Evolutionary conservation across 2,113 vertebrate genomes (phyloP).

Genomic region (Oplegnathus fasciatus): DNA sequence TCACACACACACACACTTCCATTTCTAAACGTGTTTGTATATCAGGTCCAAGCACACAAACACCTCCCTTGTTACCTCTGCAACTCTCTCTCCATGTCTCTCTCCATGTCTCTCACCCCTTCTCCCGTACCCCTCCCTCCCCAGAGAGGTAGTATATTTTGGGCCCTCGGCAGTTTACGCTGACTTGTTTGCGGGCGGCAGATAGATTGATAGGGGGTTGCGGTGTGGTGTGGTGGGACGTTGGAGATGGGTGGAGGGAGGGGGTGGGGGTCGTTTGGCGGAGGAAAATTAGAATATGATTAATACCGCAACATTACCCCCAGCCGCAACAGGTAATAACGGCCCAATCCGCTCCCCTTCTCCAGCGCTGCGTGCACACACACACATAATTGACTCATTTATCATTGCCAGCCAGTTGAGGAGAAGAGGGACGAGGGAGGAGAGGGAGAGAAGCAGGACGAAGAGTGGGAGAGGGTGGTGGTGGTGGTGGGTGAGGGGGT

Average conservation of each 20-base stretch:
- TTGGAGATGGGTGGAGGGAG: slow-evolving; percentile 19
- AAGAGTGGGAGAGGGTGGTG: slow-evolving; percentile 42
- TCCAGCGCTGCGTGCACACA: slow-evolving; percentile 65
- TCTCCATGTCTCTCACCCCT: background rate
- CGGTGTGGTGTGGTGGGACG: slow-evolving; percentile 28
- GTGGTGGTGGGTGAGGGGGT: slow-evolving; percentile 32
- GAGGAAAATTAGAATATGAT: slow-evolving; percentile 89
- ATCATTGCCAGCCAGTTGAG: slow-evolving; percentile 84
- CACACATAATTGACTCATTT: slow-evolving; percentile 88
- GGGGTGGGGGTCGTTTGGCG: slow-evolving; percentile 61
- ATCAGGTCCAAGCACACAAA: slow-evolving; percentile 40
- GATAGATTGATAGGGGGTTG: slow-evolving; percentile 79
- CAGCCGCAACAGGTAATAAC: slow-evolving; percentile 87
- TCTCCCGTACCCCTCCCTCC: slow-evolving; percentile 3
- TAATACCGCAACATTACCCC: slow-evolving; percentile 86
- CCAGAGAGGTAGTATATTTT: slow-evolving; percentile 66
- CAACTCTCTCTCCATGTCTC: background rate
- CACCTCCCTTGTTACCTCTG: slow-evolving; percentile 47
- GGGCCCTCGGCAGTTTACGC: slow-evolving; percentile 59
- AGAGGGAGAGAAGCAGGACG: slow-evolving; percentile 57
- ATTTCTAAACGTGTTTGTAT: slow-evolving; percentile 7
- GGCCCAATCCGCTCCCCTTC: slow-evolving; percentile 80
- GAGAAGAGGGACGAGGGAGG: slow-evolving; percentile 64
- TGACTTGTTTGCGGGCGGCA: slow-evolving; percentile 76
- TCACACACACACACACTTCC: slow-evolving; percentile 2